Base-by-base conservation (phyloP, 2,113 vertebrate species). In the Columba janthina region DNA sequence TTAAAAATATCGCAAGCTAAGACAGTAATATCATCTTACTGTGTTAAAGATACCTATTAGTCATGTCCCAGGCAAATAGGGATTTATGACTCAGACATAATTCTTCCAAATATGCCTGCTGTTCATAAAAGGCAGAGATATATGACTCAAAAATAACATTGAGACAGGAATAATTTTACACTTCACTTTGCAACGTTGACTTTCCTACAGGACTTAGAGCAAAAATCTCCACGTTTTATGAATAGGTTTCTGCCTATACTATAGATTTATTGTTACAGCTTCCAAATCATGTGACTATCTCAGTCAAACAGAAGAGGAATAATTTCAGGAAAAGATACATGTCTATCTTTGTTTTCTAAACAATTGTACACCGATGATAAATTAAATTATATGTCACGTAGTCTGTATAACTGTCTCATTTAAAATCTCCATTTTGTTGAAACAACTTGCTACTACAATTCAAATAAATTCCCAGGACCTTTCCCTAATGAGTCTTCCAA, bases 31-130 rank as follows among this genome's bases (percentile, higher is more conserved):
- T 86, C 89, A 93, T 95, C 91, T 97, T 95, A 97, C 90, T 91
- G 44, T 57, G 28, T 97, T 97, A 98, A 98, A 97, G 97, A 97
- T 94, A 98, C 72, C 97, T 97, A 98, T 97, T 98, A 98, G 96
- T 98, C 97, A 98, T 98, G 97, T 98, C 95, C 92, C 61, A 83
- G 89, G 83, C 84, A 98, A 98, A 98, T 95, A 96, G 91, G 90
- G 95, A 98, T 98, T 98, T 98, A 98, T 98, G 98, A 98, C 91
- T 98, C 95, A 97, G 77, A 95, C 67, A 96, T 98, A 98, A 98
- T 97, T 98, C 97, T 98, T 98, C 96, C 91, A 97, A 98, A 97
- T 97, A 97, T 97, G 95, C 97, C 93, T 96, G 90, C 96, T 98
- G 96, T 97, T 98, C 97, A 98, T 98, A 97, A 98, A 98, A 98